Evolutionary conservation across 2,113 vertebrate species (phyloP), one percentile per base, ranked within the genome.

Genomic region (Salvelinus alpinus): DNA sequence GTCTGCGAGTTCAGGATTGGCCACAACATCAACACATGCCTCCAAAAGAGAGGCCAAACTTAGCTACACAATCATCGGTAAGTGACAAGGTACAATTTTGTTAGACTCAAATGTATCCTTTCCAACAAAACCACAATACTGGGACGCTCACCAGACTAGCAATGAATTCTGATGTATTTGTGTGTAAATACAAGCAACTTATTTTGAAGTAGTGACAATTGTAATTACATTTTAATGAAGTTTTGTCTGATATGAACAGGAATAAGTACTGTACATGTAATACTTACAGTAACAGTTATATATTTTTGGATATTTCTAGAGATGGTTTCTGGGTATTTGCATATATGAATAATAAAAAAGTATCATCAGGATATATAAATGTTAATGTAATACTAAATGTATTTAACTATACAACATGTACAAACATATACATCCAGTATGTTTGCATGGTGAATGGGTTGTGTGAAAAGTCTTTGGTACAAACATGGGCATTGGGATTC

Each of bases 401-500:
- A 24, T 69, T 31, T 57, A 31, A 20, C 4, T 68, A 22, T 73
- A 69, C 51, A 76, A 24, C 64, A 44, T 57, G 60, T 75, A 78
- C 47, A 80, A 85, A 88, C 34, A 16, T 13, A 64, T 47, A 64
- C 80, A 74, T 31, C 22, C 51, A 60, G 72, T 76, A 74, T 74
- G 79, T 75, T 48, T 71, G 74, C 72, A 77, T 76, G 80, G n/a
- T 11, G 25, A 64, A 11, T 64, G 11, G 57, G 34, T 67, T 48
- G 44, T 69, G 70, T 64, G 66, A 74, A 67, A 81, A 84, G 85
- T 92, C 92, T 93, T 93, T 93, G 92, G 93, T 93, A 89, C 80
- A 76, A 74, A 88, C 69, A 72, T 72, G 77, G 89, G 86, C 87
- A 87, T 82, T 78, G 54, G 67, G 66, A 88, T 86, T 70, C 75